Conservation (phyloP, 1,140 invertebrate species). For the Dinothrombium tinctorium region DNA sequence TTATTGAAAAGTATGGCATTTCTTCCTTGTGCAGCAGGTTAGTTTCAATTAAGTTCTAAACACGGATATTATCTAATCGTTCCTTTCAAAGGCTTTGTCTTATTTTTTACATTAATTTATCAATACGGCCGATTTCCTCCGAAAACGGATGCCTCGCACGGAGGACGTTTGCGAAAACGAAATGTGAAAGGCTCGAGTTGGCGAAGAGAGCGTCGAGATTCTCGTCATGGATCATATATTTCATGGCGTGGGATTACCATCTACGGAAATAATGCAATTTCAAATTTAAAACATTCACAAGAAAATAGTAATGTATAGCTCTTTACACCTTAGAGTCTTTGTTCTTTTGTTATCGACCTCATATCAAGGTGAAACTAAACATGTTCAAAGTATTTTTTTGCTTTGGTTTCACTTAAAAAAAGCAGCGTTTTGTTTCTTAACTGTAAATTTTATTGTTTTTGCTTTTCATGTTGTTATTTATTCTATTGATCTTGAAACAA, state of each 20-base stretch:
- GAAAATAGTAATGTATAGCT: no score
- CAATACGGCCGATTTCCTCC: slow-evolving; percentile 27
- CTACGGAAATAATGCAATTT: neutral
- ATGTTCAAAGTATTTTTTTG: no score
- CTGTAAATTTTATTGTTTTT: no score
- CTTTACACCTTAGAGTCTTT: no score
- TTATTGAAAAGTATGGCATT: slow-evolving; percentile 26
- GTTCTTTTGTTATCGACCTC: no score
- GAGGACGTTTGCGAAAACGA: slow-evolving; percentile 19
- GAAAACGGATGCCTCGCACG: slow-evolving; percentile 19
- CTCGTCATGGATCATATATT: neutral
- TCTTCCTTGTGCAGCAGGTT: slow-evolving; percentile 22
- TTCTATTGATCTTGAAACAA: no score
- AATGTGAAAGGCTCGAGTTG: slow-evolving; percentile 14
- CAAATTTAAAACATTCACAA: no score
- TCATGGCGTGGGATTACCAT: slow-evolving; percentile 6
- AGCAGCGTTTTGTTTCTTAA: no score
- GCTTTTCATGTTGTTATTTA: no score
- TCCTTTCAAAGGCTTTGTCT: slow-evolving; percentile 19
- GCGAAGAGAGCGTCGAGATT: slow-evolving; percentile 13
- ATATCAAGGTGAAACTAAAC: no score
- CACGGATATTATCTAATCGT: slow-evolving; percentile 1
- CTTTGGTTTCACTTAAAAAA: no score
- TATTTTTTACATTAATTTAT: slow-evolving; percentile 25
- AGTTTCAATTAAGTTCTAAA: neutral